These are phyloP conservation scores for Chrysaora quinquecirrha DNA, from an alignment of 30 jellyfish, hydroid and myxozoan genomes.

Conservation along the genomic window DNA sequence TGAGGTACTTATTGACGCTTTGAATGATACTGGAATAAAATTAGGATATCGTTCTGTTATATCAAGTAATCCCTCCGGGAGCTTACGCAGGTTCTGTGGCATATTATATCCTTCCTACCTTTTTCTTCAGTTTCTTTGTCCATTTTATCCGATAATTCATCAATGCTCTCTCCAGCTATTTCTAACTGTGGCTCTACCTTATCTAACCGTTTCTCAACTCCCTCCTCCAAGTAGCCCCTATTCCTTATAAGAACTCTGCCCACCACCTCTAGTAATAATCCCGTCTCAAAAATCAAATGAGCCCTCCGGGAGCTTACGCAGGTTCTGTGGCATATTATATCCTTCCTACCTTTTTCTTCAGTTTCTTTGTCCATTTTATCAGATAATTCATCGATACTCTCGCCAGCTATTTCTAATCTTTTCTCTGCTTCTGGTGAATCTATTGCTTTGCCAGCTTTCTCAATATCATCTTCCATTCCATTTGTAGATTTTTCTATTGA, in stretches of 20 bases:
- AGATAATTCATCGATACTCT: conserved; percentile 58
- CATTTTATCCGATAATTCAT: conserved; percentile 59
- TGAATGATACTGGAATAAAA: no score
- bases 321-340: no score
- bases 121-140: conserved; percentile 68
- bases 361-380: conserved; percentile 72
- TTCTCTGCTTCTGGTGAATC: conserved; percentile 84
- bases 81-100: no score
- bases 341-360: conserved; percentile 71
- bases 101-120: no score
- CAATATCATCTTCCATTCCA: conserved; percentile 85
- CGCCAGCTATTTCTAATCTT: conserved; percentile 63
- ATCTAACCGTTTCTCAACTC: conserved; percentile 67
- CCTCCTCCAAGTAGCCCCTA: no score
- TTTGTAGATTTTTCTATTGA: conserved; percentile 69
- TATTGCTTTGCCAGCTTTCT: conserved; percentile 65
- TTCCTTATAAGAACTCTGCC: no score
- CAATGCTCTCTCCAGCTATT: conserved; percentile 67
- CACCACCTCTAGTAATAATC: no score
- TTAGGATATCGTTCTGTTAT: no score
- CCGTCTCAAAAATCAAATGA: no score
- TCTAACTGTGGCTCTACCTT: conserved; percentile 64
- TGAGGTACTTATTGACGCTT: no score
- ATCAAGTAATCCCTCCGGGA: no score
- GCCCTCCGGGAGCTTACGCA: no score